These are phyloP conservation scores for Orbicella faveolata DNA, from an alignment of 64 coral and sea anemone species.

Conservation along the genomic window DNA sequence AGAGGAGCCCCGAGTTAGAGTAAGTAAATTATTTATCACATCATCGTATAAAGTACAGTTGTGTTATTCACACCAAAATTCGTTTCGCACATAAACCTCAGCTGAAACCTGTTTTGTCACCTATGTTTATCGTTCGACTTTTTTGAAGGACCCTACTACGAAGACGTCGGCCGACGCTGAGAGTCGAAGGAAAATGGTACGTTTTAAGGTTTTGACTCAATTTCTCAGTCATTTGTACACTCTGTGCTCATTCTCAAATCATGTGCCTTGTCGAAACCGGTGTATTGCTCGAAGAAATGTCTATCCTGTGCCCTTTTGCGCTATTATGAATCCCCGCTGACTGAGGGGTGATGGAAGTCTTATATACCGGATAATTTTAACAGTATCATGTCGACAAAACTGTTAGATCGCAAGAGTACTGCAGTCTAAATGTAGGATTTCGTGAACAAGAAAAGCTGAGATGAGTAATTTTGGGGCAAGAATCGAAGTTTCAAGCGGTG, in stretches of 20 bases:
- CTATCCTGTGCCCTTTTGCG: too few relatives aligned
- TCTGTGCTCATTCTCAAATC: background rate
- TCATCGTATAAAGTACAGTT: background rate
- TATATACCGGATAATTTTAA: too few relatives aligned
- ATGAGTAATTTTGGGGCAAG: too few relatives aligned
- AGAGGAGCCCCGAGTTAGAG: constrained; percentile 10
- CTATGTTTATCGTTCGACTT: constrained; percentile 6
- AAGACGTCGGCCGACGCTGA: constrained; percentile 19
- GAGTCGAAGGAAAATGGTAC: constrained; percentile 33
- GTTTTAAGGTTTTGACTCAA: background rate
- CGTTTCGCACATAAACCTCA: background rate
- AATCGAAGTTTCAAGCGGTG: too few relatives aligned
- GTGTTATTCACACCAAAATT: background rate
- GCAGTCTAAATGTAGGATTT: too few relatives aligned
- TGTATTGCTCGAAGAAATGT: too few relatives aligned
- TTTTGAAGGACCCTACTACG: constrained; percentile 15
- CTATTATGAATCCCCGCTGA: too few relatives aligned
- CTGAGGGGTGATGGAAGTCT: too few relatives aligned
- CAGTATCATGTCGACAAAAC: too few relatives aligned
- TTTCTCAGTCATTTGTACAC: background rate
- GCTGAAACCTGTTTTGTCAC: background rate
- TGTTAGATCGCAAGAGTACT: too few relatives aligned
- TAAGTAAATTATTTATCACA: constrained; percentile 31
- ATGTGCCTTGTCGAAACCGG: background rate
- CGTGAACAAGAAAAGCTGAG: too few relatives aligned